These are phyloP conservation scores for Hydrotaea cyrtoneurina DNA, from an alignment of 2,888 invertebrate species.

Conservation along the genomic window DNA sequence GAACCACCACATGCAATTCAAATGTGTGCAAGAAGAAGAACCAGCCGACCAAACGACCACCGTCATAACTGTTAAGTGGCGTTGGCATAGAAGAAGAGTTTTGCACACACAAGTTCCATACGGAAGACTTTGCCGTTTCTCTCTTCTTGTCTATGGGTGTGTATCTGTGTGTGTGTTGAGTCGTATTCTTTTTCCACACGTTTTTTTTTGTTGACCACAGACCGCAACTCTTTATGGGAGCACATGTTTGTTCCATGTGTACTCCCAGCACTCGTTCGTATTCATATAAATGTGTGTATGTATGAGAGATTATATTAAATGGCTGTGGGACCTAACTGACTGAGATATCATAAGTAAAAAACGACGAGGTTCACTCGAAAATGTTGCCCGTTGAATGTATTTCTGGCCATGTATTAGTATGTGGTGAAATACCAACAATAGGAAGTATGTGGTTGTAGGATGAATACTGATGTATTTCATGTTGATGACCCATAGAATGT, in stretches of 20 bases:
- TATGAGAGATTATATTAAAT: conserved; percentile 29
- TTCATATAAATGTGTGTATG: conserved; percentile 8
- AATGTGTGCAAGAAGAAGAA: background rate
- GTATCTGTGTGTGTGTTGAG: background rate
- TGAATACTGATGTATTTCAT: too few species aligned
- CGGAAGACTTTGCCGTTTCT: conserved; percentile 34
- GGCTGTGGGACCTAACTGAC: conserved; percentile 22
- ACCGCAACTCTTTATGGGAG: conserved; percentile 1
- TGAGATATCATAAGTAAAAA: background rate
- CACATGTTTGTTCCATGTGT: conserved; percentile 28
- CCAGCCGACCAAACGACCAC: background rate
- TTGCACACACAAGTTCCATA: conserved; percentile 1
- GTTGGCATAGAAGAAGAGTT: background rate
- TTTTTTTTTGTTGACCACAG: conserved; percentile 23
- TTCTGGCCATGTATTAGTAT: too few species aligned
- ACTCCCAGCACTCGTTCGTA: conserved; percentile 13
- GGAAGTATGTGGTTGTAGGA: too few species aligned
- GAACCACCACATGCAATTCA: background rate
- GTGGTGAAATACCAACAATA: too few species aligned
- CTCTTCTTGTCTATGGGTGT: background rate
- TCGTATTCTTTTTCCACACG: conserved; percentile 5
- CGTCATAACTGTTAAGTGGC: conserved; percentile 23
- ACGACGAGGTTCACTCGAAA: background rate
- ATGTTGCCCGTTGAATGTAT: too few species aligned
- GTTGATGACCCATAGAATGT: too few species aligned